Evolutionary conservation across 2,888 invertebrate species (phyloP), one percentile per base, ranked within the genome.

Genomic region (Sesia apiformis): DNA sequence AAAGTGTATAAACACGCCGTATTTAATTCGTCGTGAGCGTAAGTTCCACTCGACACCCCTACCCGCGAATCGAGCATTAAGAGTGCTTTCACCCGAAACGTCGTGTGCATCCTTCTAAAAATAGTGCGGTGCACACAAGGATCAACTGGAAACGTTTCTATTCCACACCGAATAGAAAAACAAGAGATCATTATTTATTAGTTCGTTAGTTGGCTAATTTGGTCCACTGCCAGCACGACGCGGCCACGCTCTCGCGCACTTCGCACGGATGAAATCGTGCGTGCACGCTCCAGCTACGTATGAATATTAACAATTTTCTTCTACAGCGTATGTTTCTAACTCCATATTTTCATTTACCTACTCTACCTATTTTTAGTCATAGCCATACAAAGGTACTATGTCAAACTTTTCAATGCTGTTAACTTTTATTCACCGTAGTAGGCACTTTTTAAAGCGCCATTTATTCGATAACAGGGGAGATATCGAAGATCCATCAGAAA

Each of bases 121-220:
- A 86, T 86, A 85, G 82, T 64, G 58, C 64, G 67, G 60, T 75
- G 81, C 78, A 75, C 72, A 54, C 51, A 64, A 76, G 83, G 85
- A 84, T 81, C 81, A 76, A 77, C 72, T 72, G 75, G 77, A 71
- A 78, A 83, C 85, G 81, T 81, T 84, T 87, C 88, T 88, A 89
- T 88, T 84, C 81, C 78, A 74, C 76, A 74, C 69, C 73, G 81
- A 82, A 85, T 86, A 86, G 88, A 89, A 89, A 88, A 89, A 89
- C 85, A 89, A 89, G 84, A 88, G 87, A 87, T 82, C 79, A 87
- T 89, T 84, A 89, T 89, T 89, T 89, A 89, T 89, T 87, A 89
- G 84, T 87, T 83, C 79, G 87, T 85, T 84, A 86, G 86, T 82
- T 83, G 80, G 85, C 81, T 89, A 89, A 89, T 89, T 89, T 87